phyloP scores from a whole-genome alignment of 2,888 invertebrate genomes.

The Synergus laeviventris region DNA sequence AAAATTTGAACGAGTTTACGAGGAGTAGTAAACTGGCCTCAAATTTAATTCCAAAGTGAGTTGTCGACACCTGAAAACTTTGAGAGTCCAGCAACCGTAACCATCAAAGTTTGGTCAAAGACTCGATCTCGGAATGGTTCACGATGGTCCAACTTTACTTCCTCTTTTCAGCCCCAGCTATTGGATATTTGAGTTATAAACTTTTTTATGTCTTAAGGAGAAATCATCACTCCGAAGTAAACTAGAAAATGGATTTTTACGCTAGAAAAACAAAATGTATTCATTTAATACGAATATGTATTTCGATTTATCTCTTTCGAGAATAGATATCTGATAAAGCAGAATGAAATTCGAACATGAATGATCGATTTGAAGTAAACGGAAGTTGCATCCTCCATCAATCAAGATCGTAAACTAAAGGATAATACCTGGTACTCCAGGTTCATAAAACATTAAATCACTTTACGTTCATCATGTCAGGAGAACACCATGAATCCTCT shows the following conservation, averaged over 20 bases:
- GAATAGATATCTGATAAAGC: not conserved
- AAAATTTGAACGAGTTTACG: conserved; percentile 25
- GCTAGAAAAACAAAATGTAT: not conserved
- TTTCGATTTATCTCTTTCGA: not conserved
- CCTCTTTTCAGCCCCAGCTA: conserved; percentile 5
- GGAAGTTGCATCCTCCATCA: conserved; percentile 5
- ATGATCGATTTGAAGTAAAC: conserved; percentile 7
- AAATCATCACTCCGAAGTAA: not conserved
- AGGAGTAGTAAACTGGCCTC: conserved; percentile 23
- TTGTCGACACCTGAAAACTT: conserved; percentile 36
- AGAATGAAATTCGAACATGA: not conserved
- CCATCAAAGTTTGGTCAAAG: conserved; percentile 34
- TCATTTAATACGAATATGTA: no score
- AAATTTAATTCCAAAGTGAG: conserved; percentile 37
- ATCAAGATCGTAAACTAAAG: not conserved
- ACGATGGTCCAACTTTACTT: conserved; percentile 37
- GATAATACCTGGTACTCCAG: conserved; percentile 1
- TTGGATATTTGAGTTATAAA: conserved; percentile 29
- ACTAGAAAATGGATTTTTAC: not conserved
- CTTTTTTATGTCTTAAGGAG: conserved; percentile 4
- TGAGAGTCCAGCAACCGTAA: conserved; percentile 27
- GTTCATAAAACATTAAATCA: conserved; percentile 11
- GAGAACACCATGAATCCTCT: not conserved
- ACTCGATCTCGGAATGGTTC: conserved; percentile 32
- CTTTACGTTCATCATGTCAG: conserved; percentile 16